Evolutionary conservation across 2,797 vertebrate species (phyloP), one percentile per base, ranked within the genome.

Genomic region (Leptodactylus fallax): DNA sequence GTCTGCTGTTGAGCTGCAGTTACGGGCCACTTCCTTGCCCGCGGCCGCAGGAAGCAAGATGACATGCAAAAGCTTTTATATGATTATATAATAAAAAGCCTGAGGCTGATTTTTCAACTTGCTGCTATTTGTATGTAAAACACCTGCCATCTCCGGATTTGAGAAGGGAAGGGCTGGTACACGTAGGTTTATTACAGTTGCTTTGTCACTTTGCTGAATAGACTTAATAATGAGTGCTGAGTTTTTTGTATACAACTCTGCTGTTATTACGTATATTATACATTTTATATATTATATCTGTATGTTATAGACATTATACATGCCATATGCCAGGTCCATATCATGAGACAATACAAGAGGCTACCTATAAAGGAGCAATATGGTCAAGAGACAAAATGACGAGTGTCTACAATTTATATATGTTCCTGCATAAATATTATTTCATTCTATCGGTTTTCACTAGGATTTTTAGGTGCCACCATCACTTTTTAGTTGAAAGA

Each of bases 31-130:
- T 87, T 83, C 72, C 86, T 77, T 71, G 86, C 81, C 86, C 14
- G 25, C 27, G 80, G 86, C 60, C 58, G 23, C 71, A 69, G 81
- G 86, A 87, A 69, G 23, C 47, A 21, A 78, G 45, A 71, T 67
- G 49, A 83, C 80, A 77, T 76, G 47, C 80, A 87, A 83, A 87
- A 87, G 81, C 86, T 87, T 87, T 87, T 87, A 78, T 83, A 83
- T 79, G 71, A 83, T 87, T 79, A 87, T 83, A 60, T 83, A 87
- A 83, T 87, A 79, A 83, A 83, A 47, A 1, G 71, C 86, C 81
- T 27, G 27, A 13, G 51, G 86, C 71, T 19, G 14, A 67, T 51
- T 69, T 49, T 56, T 49, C 6, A 21, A 23, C 53, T 71, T 63
- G 19, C 27, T 81, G 63, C 55, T 81, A 51, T 81, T 19, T 87